These are phyloP conservation scores for Megamerina dolium DNA, from an alignment of 2,888 invertebrate genomes.

Conservation along the genomic window DNA sequence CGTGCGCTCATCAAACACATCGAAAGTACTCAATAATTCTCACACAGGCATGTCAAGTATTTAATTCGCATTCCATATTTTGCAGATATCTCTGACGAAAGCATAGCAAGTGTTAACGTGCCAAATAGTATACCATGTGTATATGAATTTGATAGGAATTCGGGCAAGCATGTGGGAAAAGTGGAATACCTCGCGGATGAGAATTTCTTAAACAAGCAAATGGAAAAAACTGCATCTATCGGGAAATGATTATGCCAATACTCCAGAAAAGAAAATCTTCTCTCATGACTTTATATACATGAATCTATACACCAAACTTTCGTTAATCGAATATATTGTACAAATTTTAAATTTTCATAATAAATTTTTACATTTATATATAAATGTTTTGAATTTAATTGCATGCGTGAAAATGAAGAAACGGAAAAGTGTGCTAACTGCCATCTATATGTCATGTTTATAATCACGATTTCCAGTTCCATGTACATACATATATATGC, in stretches of 20 bases:
- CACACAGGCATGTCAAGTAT: background rate
- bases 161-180: constrained; percentile 61
- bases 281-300: no score
- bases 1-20: constrained; percentile 81
- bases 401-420: background rate
- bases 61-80: constrained; percentile 1
- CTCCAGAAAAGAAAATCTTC: background rate
- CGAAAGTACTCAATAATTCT: constrained; percentile 55
- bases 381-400: background rate
- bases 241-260: constrained; percentile 51
- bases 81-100: constrained; percentile 61
- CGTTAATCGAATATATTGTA: background rate
- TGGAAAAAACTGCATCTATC: constrained; percentile 72
- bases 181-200: constrained; percentile 74
- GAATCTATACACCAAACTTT: background rate
- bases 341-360: background rate
- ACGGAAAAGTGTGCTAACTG: no score
- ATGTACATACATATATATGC: no score
- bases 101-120: constrained; percentile 69
- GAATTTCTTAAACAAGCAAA: constrained; percentile 69
- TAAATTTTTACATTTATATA: background rate
- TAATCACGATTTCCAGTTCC: no score
- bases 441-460: no score
- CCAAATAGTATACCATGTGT: constrained; percentile 78
- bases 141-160: constrained; percentile 64